Base-by-base conservation (phyloP, 2,113 vertebrate species). In the Mola mola region DNA sequence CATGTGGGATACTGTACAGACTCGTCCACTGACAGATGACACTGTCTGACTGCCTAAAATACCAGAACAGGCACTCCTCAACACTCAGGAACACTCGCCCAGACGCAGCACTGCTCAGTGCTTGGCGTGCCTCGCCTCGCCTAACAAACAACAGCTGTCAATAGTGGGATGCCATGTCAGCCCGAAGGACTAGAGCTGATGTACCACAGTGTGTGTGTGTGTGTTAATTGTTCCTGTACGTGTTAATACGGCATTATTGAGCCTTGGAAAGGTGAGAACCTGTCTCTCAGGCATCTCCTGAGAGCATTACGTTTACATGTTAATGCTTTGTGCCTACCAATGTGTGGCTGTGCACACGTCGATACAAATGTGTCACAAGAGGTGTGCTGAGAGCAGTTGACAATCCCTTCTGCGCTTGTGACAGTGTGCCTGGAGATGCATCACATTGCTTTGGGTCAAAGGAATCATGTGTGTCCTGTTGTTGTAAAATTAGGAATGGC, bases 81-180 rank as follows among this genome's bases (percentile, higher is more conserved):
- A 42, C 15, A 33, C 76, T 73, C 61, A 28, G 77, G 68, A 77
- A 57, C 66, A 66, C 49, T 78, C 56, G 19, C 49, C 69, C 56
- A 55, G 56, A 65, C 60, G 64, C 61, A 6, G 28, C 28, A 41
- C 79, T 69, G 77, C 73, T 78, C 31, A 41, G 58, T 46, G 66
- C 59, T 50, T 44, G 17, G 81, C 82, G 81, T 66, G 78, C 86
- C 84, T 87, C 20, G 79, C 82, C 62, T 73, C 28, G 70, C 79
- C 82, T 82, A 79, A 81, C 82, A 87, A 89, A 90, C 85, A 83
- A 86, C 88, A 90, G 88, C 87, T 90, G 88, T 68, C 70, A 58
- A 41, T 53, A 50, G 36, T 2, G 33, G 67, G 79, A 80, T 78
- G 72, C 78, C 75, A 70, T 75, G 78, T 67, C 44, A 22, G 61